phyloP scores from a whole-genome alignment of 2,113 vertebrate genomes.

The Murina feae region DNA sequence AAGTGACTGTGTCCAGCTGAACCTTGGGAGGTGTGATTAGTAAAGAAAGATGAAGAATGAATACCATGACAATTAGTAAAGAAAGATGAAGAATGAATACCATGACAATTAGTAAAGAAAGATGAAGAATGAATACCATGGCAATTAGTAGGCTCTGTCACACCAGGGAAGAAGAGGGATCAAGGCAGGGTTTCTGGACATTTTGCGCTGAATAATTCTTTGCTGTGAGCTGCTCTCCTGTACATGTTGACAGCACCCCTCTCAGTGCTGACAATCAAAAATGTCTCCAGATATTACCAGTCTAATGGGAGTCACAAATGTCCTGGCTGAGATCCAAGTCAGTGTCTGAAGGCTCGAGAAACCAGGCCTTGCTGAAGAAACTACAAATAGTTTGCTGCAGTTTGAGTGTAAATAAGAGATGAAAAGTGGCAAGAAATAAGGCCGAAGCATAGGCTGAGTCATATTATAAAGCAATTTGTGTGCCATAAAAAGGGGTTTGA shows the following conservation, averaged over 20 bases:
- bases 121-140: background rate
- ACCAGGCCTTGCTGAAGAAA: background rate
- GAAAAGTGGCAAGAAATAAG: background rate
- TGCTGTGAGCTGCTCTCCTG: background rate
- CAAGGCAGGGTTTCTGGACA: background rate
- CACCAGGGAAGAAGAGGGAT: background rate
- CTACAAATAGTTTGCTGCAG: background rate
- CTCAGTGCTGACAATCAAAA: background rate
- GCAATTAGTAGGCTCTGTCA: background rate
- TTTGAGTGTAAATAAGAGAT: background rate
- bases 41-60: background rate
- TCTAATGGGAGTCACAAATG: background rate
- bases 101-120: background rate
- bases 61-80: background rate
- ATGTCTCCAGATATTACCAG: background rate
- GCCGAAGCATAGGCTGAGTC: background rate
- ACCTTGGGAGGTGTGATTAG: background rate
- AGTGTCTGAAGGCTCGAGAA: background rate
- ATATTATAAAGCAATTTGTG: background rate
- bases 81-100: background rate
- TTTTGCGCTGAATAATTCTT: background rate
- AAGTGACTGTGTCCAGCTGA: background rate
- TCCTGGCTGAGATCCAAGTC: background rate
- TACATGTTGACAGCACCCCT: rapidly evolving
- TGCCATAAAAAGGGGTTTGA: background rate